Percentiles rank a stretch among this genome's conserved stretches.
Conservation (phyloP, 2,113 vertebrate genomes). For the Ailurus styani region DNA sequence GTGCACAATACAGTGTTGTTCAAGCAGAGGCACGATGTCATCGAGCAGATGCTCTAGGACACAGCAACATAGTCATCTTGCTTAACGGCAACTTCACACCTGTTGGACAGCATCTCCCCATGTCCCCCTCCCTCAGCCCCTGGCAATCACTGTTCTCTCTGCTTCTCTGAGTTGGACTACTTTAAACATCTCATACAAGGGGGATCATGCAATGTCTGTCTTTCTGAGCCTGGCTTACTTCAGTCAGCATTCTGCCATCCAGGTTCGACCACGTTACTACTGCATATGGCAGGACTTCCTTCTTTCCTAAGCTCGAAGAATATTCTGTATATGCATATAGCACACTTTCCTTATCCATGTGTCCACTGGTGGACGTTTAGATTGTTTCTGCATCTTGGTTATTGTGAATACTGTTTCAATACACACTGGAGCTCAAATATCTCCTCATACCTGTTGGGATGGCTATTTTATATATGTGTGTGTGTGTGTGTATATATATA, state of each 20-base stretch:
- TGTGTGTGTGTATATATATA: no score
- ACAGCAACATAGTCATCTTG: neutral
- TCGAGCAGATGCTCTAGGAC: neutral
- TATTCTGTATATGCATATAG: neutral
- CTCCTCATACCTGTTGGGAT: neutral
- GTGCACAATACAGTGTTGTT: neutral
- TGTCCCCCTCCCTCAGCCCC: neutral
- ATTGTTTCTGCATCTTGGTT: neutral
- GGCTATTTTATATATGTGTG: neutral
- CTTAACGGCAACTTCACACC: neutral
- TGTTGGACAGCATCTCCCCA: neutral
- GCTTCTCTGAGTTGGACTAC: neutral
- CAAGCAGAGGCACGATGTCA: neutral
- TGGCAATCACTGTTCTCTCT: neutral
- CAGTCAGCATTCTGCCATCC: neutral
- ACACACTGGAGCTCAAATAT: neutral
- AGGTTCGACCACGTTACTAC: no score
- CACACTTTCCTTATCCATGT: neutral
- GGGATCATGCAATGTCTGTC: neutral
- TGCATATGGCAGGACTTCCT: neutral
- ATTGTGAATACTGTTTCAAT: neutral
- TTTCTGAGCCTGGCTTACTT: neutral
- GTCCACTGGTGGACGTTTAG: neutral
- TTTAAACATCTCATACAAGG: neutral
- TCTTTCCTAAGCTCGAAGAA: neutral